A percentile compares a stretch with the other conserved stretches of the same genome.
Evolutionary conservation across 2,113 vertebrate species (phyloP).

Genomic region (Daubentonia madagascariensis): DNA sequence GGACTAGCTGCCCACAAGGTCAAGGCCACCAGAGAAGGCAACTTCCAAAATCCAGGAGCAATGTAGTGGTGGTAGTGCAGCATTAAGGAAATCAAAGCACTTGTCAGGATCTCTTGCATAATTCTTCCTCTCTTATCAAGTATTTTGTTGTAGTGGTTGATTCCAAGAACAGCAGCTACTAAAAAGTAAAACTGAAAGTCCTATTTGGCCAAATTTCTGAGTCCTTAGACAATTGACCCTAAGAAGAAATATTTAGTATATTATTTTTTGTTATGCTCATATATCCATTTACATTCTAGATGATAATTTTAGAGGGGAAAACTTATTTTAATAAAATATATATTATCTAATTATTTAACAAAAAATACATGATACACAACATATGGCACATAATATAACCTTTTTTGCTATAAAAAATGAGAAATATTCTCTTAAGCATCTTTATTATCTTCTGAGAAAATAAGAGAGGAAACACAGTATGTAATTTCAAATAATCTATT

Average conservation of each 20-base stretch:
- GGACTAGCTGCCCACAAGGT: neutral
- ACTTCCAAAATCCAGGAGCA: neutral
- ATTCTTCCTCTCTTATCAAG: neutral
- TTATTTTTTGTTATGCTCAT: neutral
- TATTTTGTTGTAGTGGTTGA: neutral
- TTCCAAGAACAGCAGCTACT: neutral
- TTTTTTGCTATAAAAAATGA: neutral
- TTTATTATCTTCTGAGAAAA: neutral
- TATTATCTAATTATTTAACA: neutral
- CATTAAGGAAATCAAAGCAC: neutral
- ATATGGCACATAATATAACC: neutral
- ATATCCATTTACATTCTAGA: neutral
- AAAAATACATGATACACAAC: neutral
- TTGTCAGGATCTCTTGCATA: neutral
- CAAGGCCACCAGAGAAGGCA: neutral
- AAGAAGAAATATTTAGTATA: neutral
- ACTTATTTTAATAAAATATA: neutral
- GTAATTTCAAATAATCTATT: neutral
- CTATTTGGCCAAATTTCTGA: neutral
- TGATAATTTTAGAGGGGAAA: neutral
- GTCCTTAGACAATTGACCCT: neutral
- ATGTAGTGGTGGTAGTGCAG: rapidly evolving
- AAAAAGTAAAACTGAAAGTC: neutral
- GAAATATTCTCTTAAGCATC: neutral
- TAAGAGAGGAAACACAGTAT: neutral